phyloP scores from a whole-genome alignment of 2,797 vertebrate species.

The Diglossa cyanea region DNA sequence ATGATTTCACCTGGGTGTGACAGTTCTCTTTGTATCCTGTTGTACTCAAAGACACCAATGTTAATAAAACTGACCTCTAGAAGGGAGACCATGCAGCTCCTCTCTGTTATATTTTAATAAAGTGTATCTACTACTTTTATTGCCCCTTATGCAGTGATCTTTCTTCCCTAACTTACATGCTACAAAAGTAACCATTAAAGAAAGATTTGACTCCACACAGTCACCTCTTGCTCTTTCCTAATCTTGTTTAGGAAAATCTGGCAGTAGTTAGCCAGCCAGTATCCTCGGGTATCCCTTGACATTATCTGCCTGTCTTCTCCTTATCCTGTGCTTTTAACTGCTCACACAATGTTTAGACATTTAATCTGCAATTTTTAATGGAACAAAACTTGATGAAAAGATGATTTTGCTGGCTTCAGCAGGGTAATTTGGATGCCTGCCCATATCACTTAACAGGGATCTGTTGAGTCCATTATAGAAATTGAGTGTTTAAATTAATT shows the following conservation, averaged over 20 bases:
- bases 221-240: not conserved
- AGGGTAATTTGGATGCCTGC: slow-evolving; percentile 50
- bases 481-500: slow-evolving; percentile 41
- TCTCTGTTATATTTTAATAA: not conserved
- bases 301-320: slow-evolving; percentile 2
- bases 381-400: slow-evolving; percentile 46
- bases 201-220: not conserved
- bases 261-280: not conserved
- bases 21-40: not conserved
- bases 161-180: not conserved
- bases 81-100: not conserved
- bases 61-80: not conserved
- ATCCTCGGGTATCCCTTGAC: not conserved
- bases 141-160: not conserved
- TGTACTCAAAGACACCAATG: not conserved
- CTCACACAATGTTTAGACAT: not conserved
- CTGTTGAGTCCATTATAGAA: slow-evolving; percentile 42
- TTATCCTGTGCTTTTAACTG: slow-evolving; percentile 20
- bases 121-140: not conserved
- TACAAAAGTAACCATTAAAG: not conserved
- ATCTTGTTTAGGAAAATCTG: not conserved
- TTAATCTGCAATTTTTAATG: slow-evolving; percentile 14
- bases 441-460: not conserved
- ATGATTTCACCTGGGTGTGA: not conserved
- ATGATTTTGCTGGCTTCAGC: slow-evolving; percentile 29